A percentile compares a stretch with the other conserved stretches of the same genome.
phyloP scores from a whole-genome alignment of 2,113 vertebrate species.

The Lepisosteus oculatus region DNA sequence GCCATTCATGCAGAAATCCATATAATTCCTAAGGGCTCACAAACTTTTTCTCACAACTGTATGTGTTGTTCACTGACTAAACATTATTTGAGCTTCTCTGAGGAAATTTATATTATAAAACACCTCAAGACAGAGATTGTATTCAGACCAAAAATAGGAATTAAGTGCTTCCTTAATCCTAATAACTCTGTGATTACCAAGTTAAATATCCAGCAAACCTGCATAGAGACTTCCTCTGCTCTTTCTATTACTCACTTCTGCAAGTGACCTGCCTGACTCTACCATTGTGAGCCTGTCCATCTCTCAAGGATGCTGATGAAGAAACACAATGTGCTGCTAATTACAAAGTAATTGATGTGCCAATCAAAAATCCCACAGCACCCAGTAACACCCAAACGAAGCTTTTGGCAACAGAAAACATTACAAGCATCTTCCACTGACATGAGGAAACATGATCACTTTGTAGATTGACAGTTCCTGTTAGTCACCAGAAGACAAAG shows the following conservation, averaged over 20 bases:
- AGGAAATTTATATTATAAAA: no score
- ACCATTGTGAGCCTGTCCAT: conserved; percentile 5
- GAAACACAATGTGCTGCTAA: conserved; percentile 40
- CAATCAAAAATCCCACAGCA: conserved; percentile 31
- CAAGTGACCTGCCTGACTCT: conserved; percentile 32
- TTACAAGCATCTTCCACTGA: background rate
- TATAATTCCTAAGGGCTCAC: no score
- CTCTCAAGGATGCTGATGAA: conserved; percentile 36
- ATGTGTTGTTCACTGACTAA: no score
- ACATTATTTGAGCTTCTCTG: no score
- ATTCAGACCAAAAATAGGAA: background rate
- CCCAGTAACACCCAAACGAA: conserved; percentile 37
- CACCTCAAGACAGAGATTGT: no score
- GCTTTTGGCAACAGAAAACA: conserved; percentile 22
- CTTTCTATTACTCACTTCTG: conserved; percentile 31
- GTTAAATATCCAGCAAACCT: conserved; percentile 33
- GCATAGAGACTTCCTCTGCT: conserved; percentile 18
- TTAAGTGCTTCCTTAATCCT: conserved; percentile 27
- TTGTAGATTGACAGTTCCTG: conserved; percentile 43
- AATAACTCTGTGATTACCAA: conserved; percentile 35
- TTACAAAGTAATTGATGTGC: conserved; percentile 44
- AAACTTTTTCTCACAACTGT: no score
- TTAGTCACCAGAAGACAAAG: conserved; percentile 37
- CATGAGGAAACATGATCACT: conserved; percentile 30
- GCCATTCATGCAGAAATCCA: no score